Evolutionary conservation across 2,888 invertebrate genomes (phyloP).

Genomic region (Yponomeuta evonymella): DNA sequence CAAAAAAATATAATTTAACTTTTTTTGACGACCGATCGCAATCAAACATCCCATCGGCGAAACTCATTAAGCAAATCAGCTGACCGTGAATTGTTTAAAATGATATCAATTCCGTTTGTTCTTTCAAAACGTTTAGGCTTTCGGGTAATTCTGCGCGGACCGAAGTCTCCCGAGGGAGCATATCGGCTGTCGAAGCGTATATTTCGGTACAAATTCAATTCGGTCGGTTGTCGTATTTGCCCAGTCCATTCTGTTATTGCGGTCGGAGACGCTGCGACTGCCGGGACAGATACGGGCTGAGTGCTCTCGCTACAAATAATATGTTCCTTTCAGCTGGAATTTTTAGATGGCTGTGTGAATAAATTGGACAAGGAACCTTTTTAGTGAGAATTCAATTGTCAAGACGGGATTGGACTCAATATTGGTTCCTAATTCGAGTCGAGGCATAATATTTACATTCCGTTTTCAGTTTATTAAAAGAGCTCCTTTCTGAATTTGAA

Average conservation of each 20-base stretch:
- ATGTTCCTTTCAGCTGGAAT: slow-evolving; percentile 1
- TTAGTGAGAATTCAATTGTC: not conserved
- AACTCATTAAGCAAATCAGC: slow-evolving; percentile 23
- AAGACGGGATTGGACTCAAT: not conserved
- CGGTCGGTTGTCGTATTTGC: slow-evolving; percentile 53
- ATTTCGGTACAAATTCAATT: slow-evolving; percentile 57
- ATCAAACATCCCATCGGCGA: slow-evolving; percentile 15
- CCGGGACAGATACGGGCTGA: slow-evolving; percentile 32
- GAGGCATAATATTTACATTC: no score
- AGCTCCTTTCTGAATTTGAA: no score
- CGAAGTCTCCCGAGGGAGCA: slow-evolving; percentile 38
- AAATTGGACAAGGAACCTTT: not conserved
- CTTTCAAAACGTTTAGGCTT: slow-evolving; percentile 36
- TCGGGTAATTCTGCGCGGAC: slow-evolving; percentile 29
- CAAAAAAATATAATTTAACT: not conserved
- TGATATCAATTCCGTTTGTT: slow-evolving; percentile 24
- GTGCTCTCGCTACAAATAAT: slow-evolving; percentile 22
- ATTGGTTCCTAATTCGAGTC: not conserved
- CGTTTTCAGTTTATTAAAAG: no score
- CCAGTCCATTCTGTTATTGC: slow-evolving; percentile 53
- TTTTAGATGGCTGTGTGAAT: slow-evolving; percentile 15
- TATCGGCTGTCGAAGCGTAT: slow-evolving; percentile 32
- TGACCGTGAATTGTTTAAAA: slow-evolving; percentile 24
- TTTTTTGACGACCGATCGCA: not conserved
- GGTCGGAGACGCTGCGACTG: slow-evolving; percentile 28